A percentile compares a stretch with the other conserved stretches of the same genome.
Evolutionary conservation across 2,113 vertebrate genomes (phyloP).

Genomic region (Stegostoma tigrinum): DNA sequence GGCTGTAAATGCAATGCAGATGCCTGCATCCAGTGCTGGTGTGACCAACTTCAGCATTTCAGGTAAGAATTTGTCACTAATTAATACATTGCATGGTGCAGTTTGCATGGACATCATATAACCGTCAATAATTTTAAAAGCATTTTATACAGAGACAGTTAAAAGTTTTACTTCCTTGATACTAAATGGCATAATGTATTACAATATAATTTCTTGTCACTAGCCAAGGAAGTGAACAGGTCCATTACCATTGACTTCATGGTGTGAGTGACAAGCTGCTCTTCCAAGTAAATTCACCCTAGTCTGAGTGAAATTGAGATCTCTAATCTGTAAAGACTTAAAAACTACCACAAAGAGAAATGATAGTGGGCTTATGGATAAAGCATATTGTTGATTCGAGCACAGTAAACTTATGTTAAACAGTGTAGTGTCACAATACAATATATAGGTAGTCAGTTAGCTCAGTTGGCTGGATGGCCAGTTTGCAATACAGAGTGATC

Average conservation of each 20-base stretch:
- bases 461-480: too few species aligned
- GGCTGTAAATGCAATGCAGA: conserved; percentile 81
- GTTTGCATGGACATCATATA: background rate
- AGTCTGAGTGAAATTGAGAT: background rate
- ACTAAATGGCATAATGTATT: background rate
- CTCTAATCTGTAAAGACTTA: background rate
- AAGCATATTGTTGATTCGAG: background rate
- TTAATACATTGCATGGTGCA: background rate
- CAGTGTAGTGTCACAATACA: background rate
- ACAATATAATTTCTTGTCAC: background rate
- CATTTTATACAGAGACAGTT: background rate
- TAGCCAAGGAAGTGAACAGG: background rate
- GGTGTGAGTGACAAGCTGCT: background rate
- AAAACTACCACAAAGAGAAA: background rate
- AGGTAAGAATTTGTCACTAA: conserved; percentile 56
- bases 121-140: background rate
- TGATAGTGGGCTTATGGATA: background rate
- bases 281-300: background rate
- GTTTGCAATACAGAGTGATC: too few species aligned
- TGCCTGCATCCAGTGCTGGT: conserved; percentile 84
- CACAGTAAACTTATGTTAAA: background rate
- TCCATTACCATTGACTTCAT: background rate
- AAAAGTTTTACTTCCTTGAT: background rate
- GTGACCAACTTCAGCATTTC: conserved; percentile 77
- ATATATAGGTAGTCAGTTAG: too few species aligned